A percentile compares a stretch with the other conserved stretches of the same genome.
phyloP scores from a whole-genome alignment of 2,888 invertebrate genomes.

The Agapetus fuscipes region DNA sequence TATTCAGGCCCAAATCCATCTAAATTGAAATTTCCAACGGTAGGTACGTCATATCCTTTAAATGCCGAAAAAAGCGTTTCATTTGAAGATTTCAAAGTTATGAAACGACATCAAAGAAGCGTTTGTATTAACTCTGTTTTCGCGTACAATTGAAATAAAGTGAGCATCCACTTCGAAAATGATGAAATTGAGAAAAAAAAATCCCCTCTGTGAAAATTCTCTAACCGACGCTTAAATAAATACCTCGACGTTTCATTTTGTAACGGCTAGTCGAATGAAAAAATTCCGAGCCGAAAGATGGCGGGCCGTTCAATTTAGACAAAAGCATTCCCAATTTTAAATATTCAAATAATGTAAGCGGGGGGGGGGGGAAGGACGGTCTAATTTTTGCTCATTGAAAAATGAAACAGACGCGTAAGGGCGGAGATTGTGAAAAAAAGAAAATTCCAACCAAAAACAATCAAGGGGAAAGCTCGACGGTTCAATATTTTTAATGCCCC shows the following conservation, averaged over 20 bases:
- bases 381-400: slow-evolving; percentile 19
- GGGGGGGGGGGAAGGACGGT: slow-evolving; percentile 1
- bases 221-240: slow-evolving; percentile 10
- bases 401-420: slow-evolving; percentile 11
- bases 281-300: slow-evolving; percentile 10
- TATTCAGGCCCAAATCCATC: neutral
- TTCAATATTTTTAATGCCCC: too few species aligned
- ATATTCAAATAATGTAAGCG: slow-evolving; percentile 16
- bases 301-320: slow-evolving; percentile 16
- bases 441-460: slow-evolving; percentile 14
- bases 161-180: slow-evolving; percentile 5
- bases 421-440: slow-evolving; percentile 1
- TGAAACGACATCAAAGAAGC: slow-evolving; percentile 6
- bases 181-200: slow-evolving; percentile 6
- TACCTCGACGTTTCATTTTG: slow-evolving; percentile 8
- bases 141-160: slow-evolving; percentile 6
- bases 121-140: slow-evolving; percentile 2
- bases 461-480: slow-evolving; percentile 6
- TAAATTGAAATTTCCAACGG: neutral
- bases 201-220: neutral
- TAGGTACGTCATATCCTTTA: neutral
- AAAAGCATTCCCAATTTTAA: slow-evolving; percentile 15
- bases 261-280: slow-evolving; percentile 1
- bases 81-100: slow-evolving; percentile 1
- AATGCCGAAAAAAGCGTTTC: slow-evolving; percentile 3